Base-by-base conservation (phyloP, 2,113 vertebrate genomes). In the Thryonomys swinderianus region DNA sequence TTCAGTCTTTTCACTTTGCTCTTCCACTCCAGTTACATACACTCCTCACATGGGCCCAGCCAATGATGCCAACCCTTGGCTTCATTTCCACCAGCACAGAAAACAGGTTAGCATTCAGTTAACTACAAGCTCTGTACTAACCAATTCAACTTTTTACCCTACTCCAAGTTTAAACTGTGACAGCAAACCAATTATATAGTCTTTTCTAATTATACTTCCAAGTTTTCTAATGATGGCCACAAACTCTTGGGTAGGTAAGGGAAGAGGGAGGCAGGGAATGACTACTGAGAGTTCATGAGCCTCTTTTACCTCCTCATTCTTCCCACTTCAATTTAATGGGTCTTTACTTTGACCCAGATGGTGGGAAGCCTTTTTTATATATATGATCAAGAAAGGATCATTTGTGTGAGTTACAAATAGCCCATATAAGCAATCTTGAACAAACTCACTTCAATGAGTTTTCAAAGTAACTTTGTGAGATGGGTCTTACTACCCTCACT, bases 381-480 rank as follows among this genome's bases (percentile, higher is more conserved):
- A 42, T 51, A 51, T 51, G 48, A 51, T 51, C 30, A 92, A 83
- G n/a, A 78, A 51, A n/a, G 17, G 25, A 64, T 5, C 82, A 61
- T 88, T 90, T 90, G 61, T 67, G 14, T 67, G 67, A 37, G 27
- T 80, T 27, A 61, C 34, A 91, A 89, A 32, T 40, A 78, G 42
- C 55, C 30, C 10, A 14, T 40, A 5, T 80, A 73, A 89, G 23
- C 30, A 74, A 9, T 73, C 90, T 85, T n/a, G 62, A 57, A 42
- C 66, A 67, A 86, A 32, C 76, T 27, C 53, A 71, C 55, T 42
- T 71, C 71, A 91, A 16, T 79, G 90, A 86, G 79, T 80, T 42
- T 92, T 62, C 45, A 67, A 76, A 87, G 74, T 87, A 85, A 45
- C 25, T 83, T 93, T 32, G 20, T 84, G 83, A 88, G 79, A 73